Conservation (phyloP, 2,797 vertebrate species). For the Odontamblyopus lacepedii region DNA sequence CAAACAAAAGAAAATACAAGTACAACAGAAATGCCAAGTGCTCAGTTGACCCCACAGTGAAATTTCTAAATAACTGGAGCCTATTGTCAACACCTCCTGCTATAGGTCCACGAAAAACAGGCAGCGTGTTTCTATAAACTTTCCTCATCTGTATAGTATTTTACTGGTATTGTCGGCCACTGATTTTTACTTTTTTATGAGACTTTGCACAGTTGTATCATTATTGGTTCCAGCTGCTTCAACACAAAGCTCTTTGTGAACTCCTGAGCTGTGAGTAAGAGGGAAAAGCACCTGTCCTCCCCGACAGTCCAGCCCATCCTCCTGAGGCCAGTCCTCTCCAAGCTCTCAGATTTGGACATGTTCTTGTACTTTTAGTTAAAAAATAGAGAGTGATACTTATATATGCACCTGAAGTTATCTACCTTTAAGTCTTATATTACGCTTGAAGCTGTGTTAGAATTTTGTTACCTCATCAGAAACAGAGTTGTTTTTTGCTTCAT, state of each 20-base stretch:
- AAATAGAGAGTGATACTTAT: neutral
- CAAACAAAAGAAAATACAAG: neutral
- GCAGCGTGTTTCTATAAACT: neutral
- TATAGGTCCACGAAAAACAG: no score
- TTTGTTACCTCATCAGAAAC: no score
- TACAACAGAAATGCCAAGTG: neutral
- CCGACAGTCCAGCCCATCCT: slow-evolving; percentile 30
- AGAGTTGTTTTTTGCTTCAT: no score
- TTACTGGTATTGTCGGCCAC: slow-evolving; percentile 13
- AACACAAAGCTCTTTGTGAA: slow-evolving; percentile 55
- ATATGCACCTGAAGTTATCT: no score
- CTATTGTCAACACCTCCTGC: neutral
- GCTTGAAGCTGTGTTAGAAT: no score
- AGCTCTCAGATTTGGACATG: neutral
- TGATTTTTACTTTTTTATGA: slow-evolving; percentile 18
- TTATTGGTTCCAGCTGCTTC: slow-evolving; percentile 25
- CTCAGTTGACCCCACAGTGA: neutral
- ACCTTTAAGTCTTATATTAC: no score
- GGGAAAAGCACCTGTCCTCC: slow-evolving; percentile 53
- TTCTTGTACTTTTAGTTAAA: slow-evolving; percentile 1
- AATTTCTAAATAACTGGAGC: no score
- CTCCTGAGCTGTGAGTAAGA: slow-evolving; percentile 35
- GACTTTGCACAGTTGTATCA: slow-evolving; percentile 24
- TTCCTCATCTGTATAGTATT: neutral
- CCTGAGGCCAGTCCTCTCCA: slow-evolving; percentile 5